These are phyloP conservation scores for Parthenolecanium corni DNA, from an alignment of 2,888 invertebrate species.

Conservation along the genomic window DNA sequence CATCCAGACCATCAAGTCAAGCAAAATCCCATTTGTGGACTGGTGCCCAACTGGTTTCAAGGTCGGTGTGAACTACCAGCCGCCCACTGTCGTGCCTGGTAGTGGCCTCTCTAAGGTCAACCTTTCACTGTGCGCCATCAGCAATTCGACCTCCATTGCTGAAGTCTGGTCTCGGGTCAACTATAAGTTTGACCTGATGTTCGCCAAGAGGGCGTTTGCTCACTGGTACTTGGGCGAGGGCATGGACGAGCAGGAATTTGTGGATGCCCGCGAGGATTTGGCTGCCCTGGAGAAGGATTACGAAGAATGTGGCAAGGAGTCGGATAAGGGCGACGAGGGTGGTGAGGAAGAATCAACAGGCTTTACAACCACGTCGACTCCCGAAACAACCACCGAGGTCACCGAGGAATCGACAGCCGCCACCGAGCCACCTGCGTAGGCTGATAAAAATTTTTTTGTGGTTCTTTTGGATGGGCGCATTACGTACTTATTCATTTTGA, in stretches of 20 bases:
- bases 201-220: constrained; percentile 21
- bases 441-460: no score
- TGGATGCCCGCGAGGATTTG: constrained; percentile 12
- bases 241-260: constrained; percentile 24
- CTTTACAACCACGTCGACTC: constrained; percentile 7
- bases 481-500: no score
- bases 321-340: constrained; percentile 7
- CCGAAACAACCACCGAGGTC: background rate
- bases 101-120: constrained; percentile 21
- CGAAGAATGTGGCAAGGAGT: constrained; percentile 20
- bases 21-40: constrained; percentile 19
- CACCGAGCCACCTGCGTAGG: no score
- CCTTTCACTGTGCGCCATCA: constrained; percentile 14
- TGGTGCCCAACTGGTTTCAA: constrained; percentile 22
- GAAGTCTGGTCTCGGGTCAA: constrained; percentile 23
- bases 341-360: constrained; percentile 20
- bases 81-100: constrained; percentile 17
- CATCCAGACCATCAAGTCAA: constrained; percentile 11
- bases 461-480: no score
- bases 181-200: constrained; percentile 23
- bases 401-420: background rate
- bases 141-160: constrained; percentile 20
- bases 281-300: constrained; percentile 17
- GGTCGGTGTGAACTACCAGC: constrained; percentile 17
- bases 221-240: constrained; percentile 22